Percentiles rank a stretch among this genome's conserved stretches.
These are phyloP conservation scores for Myotis myotis DNA, from an alignment of 2,797 vertebrate species.

Conservation along the genomic window DNA sequence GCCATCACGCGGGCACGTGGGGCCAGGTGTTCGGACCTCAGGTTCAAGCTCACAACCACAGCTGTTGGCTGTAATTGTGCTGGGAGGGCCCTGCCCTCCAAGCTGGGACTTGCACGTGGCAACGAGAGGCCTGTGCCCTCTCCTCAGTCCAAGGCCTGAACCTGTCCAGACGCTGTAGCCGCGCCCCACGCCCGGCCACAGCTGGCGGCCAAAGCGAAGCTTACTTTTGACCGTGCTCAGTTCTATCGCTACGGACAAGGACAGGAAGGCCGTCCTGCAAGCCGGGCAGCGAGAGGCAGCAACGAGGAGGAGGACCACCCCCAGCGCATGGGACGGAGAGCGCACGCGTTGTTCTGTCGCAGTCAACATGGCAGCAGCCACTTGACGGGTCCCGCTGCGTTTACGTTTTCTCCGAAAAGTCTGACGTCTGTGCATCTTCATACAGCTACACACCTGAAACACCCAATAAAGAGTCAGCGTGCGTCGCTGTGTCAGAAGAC, in stretches of 20 bases:
- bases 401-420: neutral
- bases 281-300: no score
- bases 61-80: no score
- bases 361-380: neutral
- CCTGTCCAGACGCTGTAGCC: rapidly evolving
- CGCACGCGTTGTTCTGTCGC: no score
- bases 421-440: neutral
- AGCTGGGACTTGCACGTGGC: no score
- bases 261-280: neutral
- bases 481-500: neutral
- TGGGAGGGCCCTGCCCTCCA: no score
- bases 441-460: neutral
- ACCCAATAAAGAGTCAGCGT: neutral
- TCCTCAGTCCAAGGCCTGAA: no score
- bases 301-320: no score
- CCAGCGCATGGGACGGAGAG: neutral
- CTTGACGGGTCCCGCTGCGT: neutral
- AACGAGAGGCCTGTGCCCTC: no score
- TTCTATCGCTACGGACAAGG: neutral
- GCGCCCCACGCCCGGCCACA: neutral
- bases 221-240: neutral
- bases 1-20: no score
- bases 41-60: no score
- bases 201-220: neutral
- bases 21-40: no score